Evolutionary conservation across 2,113 vertebrate genomes (phyloP).

Genomic region (Hippotragus niger): DNA sequence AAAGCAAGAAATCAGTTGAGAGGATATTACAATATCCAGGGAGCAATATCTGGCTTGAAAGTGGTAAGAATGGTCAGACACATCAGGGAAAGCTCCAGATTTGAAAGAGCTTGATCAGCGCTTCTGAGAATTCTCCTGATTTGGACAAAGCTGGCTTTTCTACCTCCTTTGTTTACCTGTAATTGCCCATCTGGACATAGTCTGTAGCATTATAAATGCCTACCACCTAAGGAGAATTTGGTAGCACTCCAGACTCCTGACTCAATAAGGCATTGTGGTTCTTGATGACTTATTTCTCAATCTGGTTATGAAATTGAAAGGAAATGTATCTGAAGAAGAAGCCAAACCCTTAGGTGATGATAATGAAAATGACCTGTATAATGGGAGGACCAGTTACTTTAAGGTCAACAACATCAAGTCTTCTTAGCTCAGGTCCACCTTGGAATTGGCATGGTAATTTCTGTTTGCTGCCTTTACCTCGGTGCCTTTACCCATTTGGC

Average conservation of each 20-base stretch:
- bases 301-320: neutral
- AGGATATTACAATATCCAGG: neutral
- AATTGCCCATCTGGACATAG: slow-evolving; percentile 49
- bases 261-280: neutral
- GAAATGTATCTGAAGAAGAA: neutral
- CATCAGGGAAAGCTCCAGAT: neutral
- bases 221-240: slow-evolving; percentile 41
- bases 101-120: neutral
- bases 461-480: neutral
- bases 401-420: neutral
- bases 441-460: neutral
- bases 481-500: slow-evolving; percentile 39
- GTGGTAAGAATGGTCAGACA: neutral
- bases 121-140: neutral
- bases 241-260: slow-evolving; percentile 24
- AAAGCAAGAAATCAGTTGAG: neutral
- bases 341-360: neutral
- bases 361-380: neutral
- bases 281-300: slow-evolving; percentile 35
- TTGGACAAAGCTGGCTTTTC: neutral
- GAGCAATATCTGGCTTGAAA: neutral
- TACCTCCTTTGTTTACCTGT: slow-evolving; percentile 47
- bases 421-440: neutral
- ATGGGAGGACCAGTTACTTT: neutral
- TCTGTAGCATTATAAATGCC: neutral